These are phyloP conservation scores for Neoseiulus cucumeris DNA, from an alignment of 1,140 invertebrate species.

Conservation along the genomic window DNA sequence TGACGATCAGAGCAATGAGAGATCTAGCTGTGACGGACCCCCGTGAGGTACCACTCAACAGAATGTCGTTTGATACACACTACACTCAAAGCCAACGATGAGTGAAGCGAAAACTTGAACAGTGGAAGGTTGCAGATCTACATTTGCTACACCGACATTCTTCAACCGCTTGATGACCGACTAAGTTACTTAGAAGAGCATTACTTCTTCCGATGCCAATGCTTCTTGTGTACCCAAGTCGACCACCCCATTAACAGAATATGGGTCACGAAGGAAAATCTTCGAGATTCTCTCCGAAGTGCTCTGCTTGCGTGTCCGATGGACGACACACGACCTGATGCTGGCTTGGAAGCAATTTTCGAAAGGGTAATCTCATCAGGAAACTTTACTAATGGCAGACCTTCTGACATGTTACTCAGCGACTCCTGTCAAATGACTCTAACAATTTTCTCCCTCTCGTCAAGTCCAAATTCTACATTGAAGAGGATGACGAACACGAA, in stretches of 20 bases:
- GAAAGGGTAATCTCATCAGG: no score
- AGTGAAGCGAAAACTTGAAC: no score
- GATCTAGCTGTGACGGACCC: not conserved
- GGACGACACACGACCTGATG: not conserved
- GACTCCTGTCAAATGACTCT: no score
- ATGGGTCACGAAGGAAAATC: not conserved
- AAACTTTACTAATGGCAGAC: no score
- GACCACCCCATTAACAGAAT: not conserved
- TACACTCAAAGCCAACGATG: no score
- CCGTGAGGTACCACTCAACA: not conserved
- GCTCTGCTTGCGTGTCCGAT: not conserved
- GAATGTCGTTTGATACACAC: not conserved
- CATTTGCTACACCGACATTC: conserved; percentile 10
- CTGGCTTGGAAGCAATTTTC: not conserved
- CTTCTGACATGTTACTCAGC: no score
- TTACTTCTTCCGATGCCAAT: not conserved
- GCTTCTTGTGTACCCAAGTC: not conserved
- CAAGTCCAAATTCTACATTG: not conserved
- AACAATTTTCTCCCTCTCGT: not conserved
- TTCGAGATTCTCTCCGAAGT: not conserved
- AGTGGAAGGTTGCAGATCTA: not conserved
- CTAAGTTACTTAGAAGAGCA: not conserved
- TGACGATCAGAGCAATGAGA: not conserved
- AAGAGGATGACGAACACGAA: not conserved
- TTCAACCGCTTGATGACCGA: conserved; percentile 1